A percentile compares a stretch with the other conserved stretches of the same genome.
Conservation (phyloP, 1,140 invertebrate species). For the Cyclargus thomasi region DNA sequence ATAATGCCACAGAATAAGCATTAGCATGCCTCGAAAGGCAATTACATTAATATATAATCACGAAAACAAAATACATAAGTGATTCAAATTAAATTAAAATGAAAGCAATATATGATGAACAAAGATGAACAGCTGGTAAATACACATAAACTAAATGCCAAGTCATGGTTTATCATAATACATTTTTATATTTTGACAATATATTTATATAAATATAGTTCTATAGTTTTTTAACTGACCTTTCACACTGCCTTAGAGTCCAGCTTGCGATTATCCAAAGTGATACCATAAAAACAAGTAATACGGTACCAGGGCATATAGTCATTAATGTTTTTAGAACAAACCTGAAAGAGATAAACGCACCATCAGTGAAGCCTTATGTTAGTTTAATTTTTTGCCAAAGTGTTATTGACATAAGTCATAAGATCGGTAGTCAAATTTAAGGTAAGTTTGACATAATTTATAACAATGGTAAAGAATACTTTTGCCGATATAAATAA, state of each 20-base stretch:
- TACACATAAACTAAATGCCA: constrained; percentile 40
- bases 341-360: constrained; percentile 80
- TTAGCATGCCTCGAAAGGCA: constrained; percentile 64
- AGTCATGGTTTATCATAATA: constrained; percentile 25
- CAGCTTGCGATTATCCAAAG: constrained; percentile 99
- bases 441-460: no score
- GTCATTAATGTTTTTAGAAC: constrained; percentile 99
- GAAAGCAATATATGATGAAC: constrained; percentile 51
- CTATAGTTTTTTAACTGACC: constrained; percentile 79
- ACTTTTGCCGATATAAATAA: no score
- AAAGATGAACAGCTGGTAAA: constrained; percentile 38
- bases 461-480: no score
- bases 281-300: constrained; percentile 98
- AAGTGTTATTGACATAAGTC: no score
- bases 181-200: constrained; percentile 23
- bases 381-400: no score
- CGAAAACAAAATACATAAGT: constrained; percentile 33
- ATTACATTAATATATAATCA: constrained; percentile 44
- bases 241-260: constrained; percentile 98
- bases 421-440: no score
- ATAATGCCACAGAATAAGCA: constrained; percentile 70
- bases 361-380: not conserved
- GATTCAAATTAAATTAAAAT: constrained; percentile 38
- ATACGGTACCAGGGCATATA: constrained; percentile 98
- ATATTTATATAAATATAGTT: constrained; percentile 9